Evolutionary conservation across 2,113 vertebrate genomes (phyloP).

Genomic region (Hippotragus niger): DNA sequence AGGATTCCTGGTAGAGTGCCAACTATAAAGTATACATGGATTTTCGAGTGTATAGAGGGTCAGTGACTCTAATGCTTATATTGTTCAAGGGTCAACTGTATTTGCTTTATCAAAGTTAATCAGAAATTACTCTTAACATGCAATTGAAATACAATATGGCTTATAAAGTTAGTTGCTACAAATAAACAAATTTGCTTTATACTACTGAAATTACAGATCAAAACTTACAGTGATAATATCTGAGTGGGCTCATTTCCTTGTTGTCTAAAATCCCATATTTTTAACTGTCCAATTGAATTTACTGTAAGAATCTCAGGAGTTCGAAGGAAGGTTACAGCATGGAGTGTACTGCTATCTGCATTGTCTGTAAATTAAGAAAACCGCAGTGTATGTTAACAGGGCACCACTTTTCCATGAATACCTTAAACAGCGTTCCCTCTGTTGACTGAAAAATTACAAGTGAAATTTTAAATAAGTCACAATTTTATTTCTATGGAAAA

Average conservation of each 20-base stretch:
- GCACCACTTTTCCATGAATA: background rate
- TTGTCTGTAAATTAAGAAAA: constrained; percentile 84
- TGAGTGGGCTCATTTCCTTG: constrained; percentile 92
- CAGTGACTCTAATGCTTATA: background rate
- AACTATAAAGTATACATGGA: background rate
- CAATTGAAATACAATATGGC: background rate
- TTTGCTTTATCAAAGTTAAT: background rate
- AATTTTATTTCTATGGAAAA: constrained; percentile 20
- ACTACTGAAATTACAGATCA: background rate
- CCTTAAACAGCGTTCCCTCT: background rate
- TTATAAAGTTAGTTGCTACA: constrained; percentile 4
- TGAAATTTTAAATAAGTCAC: background rate
- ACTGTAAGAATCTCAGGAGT: constrained; percentile 96
- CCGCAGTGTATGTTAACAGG: background rate
- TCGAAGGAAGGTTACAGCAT: constrained; percentile 93
- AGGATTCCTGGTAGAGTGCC: background rate
- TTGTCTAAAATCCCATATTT: constrained; percentile 96
- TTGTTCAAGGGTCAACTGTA: background rate
- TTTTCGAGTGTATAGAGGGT: background rate
- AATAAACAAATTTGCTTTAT: background rate
- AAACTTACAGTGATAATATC: constrained; percentile 92
- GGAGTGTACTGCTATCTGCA: constrained; percentile 96
- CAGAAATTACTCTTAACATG: background rate
- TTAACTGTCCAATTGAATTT: constrained; percentile 97
- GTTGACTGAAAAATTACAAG: background rate